A percentile compares a stretch with the other conserved stretches of the same genome.
Evolutionary conservation across 2,113 vertebrate species (phyloP).

Genomic region (Zingel zingel): DNA sequence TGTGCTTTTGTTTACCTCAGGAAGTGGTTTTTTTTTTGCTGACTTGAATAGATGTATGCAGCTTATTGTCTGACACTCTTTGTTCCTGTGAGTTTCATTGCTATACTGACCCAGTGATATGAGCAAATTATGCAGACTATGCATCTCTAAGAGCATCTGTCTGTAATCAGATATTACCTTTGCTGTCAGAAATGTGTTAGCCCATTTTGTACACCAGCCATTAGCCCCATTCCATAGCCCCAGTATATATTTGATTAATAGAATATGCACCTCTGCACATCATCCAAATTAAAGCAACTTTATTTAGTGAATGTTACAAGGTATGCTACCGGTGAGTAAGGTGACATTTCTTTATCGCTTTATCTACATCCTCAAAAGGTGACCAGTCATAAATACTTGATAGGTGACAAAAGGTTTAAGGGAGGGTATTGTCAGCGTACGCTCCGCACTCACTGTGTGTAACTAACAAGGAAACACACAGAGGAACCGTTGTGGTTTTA

Average conservation of each 20-base stretch:
- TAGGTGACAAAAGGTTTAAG: constrained; percentile 36
- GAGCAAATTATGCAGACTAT: constrained; percentile 31
- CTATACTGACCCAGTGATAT: constrained; percentile 17
- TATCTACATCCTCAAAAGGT: constrained; percentile 32
- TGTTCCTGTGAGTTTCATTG: constrained; percentile 14
- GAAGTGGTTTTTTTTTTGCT: constrained; percentile 27
- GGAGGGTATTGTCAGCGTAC: not conserved
- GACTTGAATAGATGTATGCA: constrained; percentile 39
- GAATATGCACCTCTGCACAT: constrained; percentile 14
- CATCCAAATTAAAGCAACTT: constrained; percentile 24
- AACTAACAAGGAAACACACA: constrained; percentile 29
- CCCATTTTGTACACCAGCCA: not conserved
- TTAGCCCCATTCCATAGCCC: not conserved
- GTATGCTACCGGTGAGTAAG: not conserved
- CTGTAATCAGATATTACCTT: constrained; percentile 15
- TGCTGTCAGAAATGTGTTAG: constrained; percentile 19
- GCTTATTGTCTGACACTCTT: constrained; percentile 28
- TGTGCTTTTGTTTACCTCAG: constrained; percentile 36
- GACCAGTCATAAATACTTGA: constrained; percentile 36
- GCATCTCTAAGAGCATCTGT: constrained; percentile 35
- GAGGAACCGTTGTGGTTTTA: constrained; percentile 38
- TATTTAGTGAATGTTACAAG: constrained; percentile 25
- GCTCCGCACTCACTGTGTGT: not conserved
- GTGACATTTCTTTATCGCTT: constrained; percentile 55
- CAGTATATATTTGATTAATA: not conserved